Percentiles rank a stretch among this genome's conserved stretches.
phyloP scores from a whole-genome alignment of 2,888 invertebrate genomes.

The Cheilosia scutellata region DNA sequence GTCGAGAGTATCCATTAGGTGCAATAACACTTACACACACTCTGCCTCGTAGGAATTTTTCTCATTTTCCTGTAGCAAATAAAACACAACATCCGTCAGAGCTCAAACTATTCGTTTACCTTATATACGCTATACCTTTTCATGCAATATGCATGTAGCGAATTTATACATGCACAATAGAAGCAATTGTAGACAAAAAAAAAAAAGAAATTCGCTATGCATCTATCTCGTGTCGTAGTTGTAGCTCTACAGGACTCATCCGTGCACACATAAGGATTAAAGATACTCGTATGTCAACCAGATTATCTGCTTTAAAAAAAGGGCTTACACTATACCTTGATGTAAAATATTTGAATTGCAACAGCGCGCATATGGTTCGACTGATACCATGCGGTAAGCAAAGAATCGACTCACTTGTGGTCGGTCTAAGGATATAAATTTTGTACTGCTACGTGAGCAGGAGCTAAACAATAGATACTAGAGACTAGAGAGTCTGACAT shows the following conservation, averaged over 20 bases:
- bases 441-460: not conserved
- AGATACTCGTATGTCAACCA: not conserved
- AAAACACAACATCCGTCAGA: not conserved
- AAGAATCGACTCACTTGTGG: constrained; percentile 12
- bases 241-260: not conserved
- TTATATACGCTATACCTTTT: not conserved
- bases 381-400: constrained; percentile 7
- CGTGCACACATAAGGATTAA: not conserved
- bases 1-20: constrained; percentile 12
- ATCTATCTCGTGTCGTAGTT: not conserved
- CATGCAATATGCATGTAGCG: not conserved
- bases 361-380: constrained; percentile 1
- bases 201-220: constrained; percentile 13
- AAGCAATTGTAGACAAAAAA: constrained; percentile 10
- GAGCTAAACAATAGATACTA: not conserved
- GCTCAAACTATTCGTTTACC: not conserved
- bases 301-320: not conserved
- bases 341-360: constrained; percentile 19
- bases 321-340: not conserved
- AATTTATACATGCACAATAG: constrained; percentile 5
- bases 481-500: not conserved
- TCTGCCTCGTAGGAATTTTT: not conserved
- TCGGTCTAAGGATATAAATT: not conserved
- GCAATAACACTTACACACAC: constrained; percentile 14
- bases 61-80: not conserved